Evolutionary conservation across 2,888 invertebrate genomes (phyloP), one percentile per base, ranked within the genome.

Genomic region (Neria commutata): DNA sequence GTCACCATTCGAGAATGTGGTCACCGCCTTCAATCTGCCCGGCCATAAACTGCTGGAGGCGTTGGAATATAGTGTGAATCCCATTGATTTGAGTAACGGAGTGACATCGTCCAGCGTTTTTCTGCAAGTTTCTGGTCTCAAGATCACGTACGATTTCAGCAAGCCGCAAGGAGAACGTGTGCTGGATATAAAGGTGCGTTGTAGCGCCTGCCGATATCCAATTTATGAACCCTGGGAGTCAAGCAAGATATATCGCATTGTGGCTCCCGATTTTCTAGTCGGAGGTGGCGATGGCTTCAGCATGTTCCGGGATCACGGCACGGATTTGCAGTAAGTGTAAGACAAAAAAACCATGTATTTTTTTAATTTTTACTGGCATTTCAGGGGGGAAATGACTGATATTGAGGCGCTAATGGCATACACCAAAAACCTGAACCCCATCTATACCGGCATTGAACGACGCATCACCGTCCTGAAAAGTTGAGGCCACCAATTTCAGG

Each of bases 1-100:
- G 21, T 84, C 88, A 60, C 94, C 94, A 0, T 94, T 94, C 74
- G 87, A 87, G 73, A 93, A 93, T 79, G 86, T 85, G 47, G 83
- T 92, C 60, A 88, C 91, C 70, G 83, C 89, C 14, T 86, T 89
- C 56, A 89, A 89, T 68, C 76, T 94, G 56, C 83, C 84, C 52
- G 94, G 94, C 0, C 79, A 83, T 60, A 81, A 88, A 66, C 75
- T 94, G 3, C 73, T 85, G 56, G 85, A 86, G 60, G 86, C 89
- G 11, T 83, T 89, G 1, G 89, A 89, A 76, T 84, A 83, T 71
- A 83, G 85, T 0, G 84, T 85, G 0, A 81, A 66, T 47, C 64
- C 66, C 25, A 70, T 77, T 14, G 72, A 79, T 60, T 55, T 71
- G 3, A 59, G 60, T 6, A 71, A 71, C 25, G 65, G 61, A 2